Evolutionary conservation across 2,113 vertebrate genomes (phyloP).

Genomic region (Plotosus lineatus): DNA sequence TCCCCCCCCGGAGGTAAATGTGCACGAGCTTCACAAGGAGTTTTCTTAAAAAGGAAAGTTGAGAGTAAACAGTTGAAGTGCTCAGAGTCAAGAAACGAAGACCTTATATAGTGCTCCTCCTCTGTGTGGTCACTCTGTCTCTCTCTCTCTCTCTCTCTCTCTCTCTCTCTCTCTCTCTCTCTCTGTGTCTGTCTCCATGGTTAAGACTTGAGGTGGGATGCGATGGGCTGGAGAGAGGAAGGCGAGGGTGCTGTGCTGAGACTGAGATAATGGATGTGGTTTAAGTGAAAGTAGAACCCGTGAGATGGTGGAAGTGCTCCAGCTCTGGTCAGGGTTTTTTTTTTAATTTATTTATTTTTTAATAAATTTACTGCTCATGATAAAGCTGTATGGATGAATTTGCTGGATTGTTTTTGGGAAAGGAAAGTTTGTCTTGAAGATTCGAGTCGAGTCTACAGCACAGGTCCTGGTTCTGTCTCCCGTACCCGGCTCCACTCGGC

Average conservation of each 20-base stretch:
- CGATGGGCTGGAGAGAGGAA: background rate
- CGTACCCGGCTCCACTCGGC: no score
- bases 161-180: background rate
- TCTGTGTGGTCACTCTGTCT: slow-evolving; percentile 30
- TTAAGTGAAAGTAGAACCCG: background rate
- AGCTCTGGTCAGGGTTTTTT: background rate
- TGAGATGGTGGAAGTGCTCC: background rate
- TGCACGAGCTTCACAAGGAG: background rate
- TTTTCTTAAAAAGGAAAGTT: slow-evolving; percentile 59
- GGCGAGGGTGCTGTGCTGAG: background rate
- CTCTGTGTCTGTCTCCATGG: background rate
- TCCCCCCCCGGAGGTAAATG: background rate
- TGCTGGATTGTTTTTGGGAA: background rate
- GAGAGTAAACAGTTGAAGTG: slow-evolving; percentile 39
- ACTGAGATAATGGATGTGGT: background rate
- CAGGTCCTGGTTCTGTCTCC: background rate
- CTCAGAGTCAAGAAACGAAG: slow-evolving; percentile 51
- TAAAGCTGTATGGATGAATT: background rate
- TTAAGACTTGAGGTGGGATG: background rate
- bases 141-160: background rate
- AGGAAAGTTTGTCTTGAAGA: background rate
- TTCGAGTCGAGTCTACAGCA: no score
- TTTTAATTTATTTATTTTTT: no score
- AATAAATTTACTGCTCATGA: no score
- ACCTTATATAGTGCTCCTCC: slow-evolving; percentile 64